Conservation (phyloP, 2,113 vertebrate genomes). For the Anoura caudifer region DNA sequence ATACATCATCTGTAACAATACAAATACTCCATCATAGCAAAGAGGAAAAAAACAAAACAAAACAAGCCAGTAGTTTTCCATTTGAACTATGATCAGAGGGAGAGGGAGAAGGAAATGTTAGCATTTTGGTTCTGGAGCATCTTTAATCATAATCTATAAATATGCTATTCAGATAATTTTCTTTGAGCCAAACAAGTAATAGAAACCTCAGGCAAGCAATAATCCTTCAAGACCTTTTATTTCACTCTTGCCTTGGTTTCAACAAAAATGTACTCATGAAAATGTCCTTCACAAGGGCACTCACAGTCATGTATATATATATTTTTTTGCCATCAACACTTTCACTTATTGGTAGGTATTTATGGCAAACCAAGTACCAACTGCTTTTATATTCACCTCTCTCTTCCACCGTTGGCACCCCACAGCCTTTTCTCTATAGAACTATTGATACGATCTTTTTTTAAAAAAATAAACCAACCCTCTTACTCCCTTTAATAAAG, state of each 20-base stretch:
- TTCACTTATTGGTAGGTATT: neutral
- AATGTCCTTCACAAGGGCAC: neutral
- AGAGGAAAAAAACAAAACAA: neutral
- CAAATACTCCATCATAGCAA: neutral
- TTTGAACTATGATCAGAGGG: neutral
- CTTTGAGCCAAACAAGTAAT: neutral
- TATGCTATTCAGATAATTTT: neutral
- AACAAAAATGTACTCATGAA: neutral
- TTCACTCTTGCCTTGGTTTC: conserved; percentile 3
- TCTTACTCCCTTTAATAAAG: neutral
- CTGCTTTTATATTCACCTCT: neutral
- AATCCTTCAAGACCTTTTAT: neutral
- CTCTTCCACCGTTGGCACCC: neutral
- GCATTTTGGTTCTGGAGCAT: neutral
- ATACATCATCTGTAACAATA: neutral
- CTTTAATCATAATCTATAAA: neutral
- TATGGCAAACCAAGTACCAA: neutral
- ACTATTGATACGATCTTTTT: neutral
- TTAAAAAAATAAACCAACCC: neutral
- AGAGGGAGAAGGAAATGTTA: neutral
- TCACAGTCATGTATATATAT: neutral
- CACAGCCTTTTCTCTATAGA: neutral
- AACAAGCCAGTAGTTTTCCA: neutral
- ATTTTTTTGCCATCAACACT: neutral
- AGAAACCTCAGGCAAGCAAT: neutral